These are phyloP conservation scores for Megastigmus dorsalis DNA, from an alignment of 2,888 invertebrate species.

Conservation along the genomic window DNA sequence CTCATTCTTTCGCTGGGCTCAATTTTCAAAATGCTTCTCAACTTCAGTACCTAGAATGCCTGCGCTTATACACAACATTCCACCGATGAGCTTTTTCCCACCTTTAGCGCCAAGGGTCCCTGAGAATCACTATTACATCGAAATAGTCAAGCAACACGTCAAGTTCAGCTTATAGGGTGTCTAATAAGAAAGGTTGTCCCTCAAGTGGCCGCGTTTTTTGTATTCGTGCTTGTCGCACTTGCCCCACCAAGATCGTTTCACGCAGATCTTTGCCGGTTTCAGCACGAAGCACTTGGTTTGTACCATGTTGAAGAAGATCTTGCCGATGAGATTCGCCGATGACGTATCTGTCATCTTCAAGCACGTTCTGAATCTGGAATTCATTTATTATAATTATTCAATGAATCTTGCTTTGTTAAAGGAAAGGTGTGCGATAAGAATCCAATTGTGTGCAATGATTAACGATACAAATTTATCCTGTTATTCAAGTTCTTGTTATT, in stretches of 20 bases:
- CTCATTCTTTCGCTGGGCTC: too few relatives aligned
- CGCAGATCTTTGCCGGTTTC: slow-evolving; percentile 83
- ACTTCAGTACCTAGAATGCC: slow-evolving; percentile 33
- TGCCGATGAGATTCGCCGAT: slow-evolving; percentile 92
- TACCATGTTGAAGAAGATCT: slow-evolving; percentile 96
- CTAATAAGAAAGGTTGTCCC: slow-evolving; percentile 82
- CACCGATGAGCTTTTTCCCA: not conserved
- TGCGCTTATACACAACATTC: not conserved
- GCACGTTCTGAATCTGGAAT: slow-evolving; percentile 92
- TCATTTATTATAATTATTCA: slow-evolving; percentile 46
- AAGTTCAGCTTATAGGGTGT: too few relatives aligned
- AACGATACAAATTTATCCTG: not conserved
- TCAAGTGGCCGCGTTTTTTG: slow-evolving; percentile 83
- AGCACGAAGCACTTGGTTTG: slow-evolving; percentile 94
- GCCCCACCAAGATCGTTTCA: slow-evolving; percentile 87
- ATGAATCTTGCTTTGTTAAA: slow-evolving; percentile 7
- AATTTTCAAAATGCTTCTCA: too few relatives aligned
- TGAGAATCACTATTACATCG: slow-evolving; percentile 2
- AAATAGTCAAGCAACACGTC: too few relatives aligned
- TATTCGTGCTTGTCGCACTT: slow-evolving; percentile 83
- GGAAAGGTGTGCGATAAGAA: too few relatives aligned
- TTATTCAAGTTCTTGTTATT: not conserved
- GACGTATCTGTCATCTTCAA: slow-evolving; percentile 90
- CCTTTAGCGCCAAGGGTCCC: not conserved
- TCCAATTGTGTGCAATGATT: too few relatives aligned